Conservation (phyloP, 2,113 vertebrate species). For the Chaetops frenatus region DNA sequence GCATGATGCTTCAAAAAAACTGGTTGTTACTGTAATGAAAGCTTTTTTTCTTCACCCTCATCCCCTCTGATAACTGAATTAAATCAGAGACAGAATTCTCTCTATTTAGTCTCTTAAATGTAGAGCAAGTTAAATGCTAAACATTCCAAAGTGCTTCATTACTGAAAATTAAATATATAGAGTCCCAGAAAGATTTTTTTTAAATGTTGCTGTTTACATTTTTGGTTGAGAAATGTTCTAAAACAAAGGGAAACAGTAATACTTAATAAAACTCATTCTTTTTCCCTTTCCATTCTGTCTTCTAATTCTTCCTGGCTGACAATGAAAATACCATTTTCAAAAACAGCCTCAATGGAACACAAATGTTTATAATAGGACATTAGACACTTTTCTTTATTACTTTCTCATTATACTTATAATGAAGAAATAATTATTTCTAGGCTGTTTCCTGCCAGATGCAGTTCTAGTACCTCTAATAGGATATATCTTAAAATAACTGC, state of each 20-base stretch:
- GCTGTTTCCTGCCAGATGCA: conserved; percentile 45
- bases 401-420: conserved; percentile 21
- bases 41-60: neutral
- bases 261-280: neutral
- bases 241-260: neutral
- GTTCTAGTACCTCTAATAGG: conserved; percentile 36
- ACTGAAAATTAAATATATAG: neutral
- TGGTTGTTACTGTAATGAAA: neutral
- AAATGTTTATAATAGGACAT: neutral
- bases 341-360: neutral
- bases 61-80: neutral
- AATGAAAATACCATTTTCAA: neutral
- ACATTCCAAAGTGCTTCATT: neutral
- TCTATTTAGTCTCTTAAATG: neutral
- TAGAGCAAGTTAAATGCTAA: neutral
- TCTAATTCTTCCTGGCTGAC: neutral
- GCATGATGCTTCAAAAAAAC: neutral
- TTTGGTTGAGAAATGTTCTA: neutral
- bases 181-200: neutral
- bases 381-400: conserved; percentile 28
- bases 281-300: neutral
- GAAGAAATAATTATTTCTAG: conserved; percentile 47
- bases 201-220: neutral
- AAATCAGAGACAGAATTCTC: neutral
- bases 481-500: conserved; percentile 45